These are phyloP conservation scores for Hippocampus comes DNA, from an alignment of 2,113 vertebrate genomes.

Conservation along the genomic window DNA sequence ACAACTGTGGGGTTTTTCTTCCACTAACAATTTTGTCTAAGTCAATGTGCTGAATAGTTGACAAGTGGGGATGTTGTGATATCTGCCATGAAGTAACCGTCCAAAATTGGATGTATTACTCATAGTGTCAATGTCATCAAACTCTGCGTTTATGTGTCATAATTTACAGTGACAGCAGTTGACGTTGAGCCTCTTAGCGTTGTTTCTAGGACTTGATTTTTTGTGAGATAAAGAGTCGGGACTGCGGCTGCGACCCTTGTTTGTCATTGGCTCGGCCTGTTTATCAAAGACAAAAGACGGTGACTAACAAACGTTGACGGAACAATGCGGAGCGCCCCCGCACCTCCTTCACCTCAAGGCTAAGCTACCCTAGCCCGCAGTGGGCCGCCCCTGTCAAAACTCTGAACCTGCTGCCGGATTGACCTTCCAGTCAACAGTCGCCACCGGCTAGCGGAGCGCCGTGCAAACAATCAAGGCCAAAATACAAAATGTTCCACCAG, in stretches of 20 bases:
- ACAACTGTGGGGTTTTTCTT: too few relatives aligned
- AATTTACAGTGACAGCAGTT: constrained; percentile 60
- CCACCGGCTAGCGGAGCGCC: constrained; percentile 29
- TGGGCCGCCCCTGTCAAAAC: constrained; percentile 70
- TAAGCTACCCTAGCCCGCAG: constrained; percentile 35
- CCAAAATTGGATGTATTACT: background rate
- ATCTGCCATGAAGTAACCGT: background rate
- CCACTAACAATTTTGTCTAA: background rate
- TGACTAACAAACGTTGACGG: constrained; percentile 65
- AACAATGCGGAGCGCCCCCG: constrained; percentile 51
- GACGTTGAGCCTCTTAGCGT: constrained; percentile 58
- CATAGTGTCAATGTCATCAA: constrained; percentile 41
- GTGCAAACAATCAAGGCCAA: background rate
- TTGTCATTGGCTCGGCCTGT: constrained; percentile 59
- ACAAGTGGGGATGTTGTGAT: background rate
- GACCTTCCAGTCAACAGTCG: constrained; percentile 66
- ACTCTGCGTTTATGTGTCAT: constrained; percentile 28
- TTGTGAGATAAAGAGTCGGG: constrained; percentile 52
- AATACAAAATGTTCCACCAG: background rate
- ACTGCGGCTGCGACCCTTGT: constrained; percentile 45
- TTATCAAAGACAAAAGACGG: constrained; percentile 63
- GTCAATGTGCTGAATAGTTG: background rate
- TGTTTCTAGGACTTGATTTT: constrained; percentile 24
- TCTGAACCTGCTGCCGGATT: constrained; percentile 68
- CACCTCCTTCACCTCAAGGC: constrained; percentile 35